A percentile compares a stretch with the other conserved stretches of the same genome.
These are phyloP conservation scores for Neodiprion fabricii DNA, from an alignment of 1,140 invertebrate species.

Conservation along the genomic window DNA sequence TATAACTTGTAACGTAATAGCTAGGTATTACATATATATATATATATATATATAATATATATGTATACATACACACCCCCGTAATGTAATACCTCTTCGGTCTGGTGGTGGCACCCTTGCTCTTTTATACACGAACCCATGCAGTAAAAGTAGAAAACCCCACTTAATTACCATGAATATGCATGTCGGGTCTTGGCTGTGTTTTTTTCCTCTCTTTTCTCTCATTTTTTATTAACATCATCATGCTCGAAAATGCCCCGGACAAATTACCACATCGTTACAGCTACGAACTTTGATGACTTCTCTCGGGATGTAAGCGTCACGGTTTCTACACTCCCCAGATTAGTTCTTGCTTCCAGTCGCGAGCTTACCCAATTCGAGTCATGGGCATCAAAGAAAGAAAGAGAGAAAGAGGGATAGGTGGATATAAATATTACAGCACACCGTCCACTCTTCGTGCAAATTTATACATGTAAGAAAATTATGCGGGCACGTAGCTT, in stretches of 20 bases:
- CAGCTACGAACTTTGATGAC: neutral
- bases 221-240: neutral
- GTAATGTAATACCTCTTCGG: neutral
- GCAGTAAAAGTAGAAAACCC: neutral
- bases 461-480: too few relatives aligned
- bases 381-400: too few relatives aligned
- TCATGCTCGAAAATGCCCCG: neutral
- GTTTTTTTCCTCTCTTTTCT: neutral
- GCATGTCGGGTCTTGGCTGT: neutral
- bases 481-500: too few relatives aligned
- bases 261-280: neutral
- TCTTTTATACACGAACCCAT: too few relatives aligned
- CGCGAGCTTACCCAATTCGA: too few relatives aligned
- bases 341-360: neutral
- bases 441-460: too few relatives aligned
- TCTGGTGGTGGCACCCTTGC: too few relatives aligned
- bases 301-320: neutral
- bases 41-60: too few relatives aligned
- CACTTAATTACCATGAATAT: slow-evolving; percentile 8
- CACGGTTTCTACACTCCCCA: neutral
- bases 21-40: too few relatives aligned
- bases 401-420: too few relatives aligned
- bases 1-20: neutral
- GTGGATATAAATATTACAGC: too few relatives aligned
- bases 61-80: neutral